Conservation (phyloP, 2,797 vertebrate species). For the Hydrocynus forskahlii region DNA sequence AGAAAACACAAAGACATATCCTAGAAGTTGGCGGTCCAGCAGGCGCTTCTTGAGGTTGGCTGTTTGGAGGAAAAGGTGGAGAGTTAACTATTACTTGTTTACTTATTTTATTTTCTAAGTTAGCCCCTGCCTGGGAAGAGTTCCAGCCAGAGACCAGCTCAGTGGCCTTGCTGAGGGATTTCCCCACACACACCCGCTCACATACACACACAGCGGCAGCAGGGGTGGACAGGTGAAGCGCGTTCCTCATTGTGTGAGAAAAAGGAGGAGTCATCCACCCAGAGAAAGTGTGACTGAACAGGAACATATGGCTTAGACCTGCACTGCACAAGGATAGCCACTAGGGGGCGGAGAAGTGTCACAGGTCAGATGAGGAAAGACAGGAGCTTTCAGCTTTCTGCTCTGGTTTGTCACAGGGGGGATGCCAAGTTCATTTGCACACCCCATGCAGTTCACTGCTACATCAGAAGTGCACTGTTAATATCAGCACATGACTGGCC, state of each 20-base stretch:
- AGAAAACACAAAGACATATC: conserved; percentile 50
- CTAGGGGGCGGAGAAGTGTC: conserved; percentile 41
- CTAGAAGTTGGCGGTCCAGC: conserved; percentile 26
- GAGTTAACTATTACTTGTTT: conserved; percentile 34
- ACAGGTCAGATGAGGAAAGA: conserved; percentile 27
- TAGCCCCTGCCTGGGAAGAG: conserved; percentile 15
- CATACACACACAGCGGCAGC: conserved; percentile 23
- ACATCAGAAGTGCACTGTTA: conserved; percentile 55
- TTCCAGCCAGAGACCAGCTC: conserved; percentile 36
- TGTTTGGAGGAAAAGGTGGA: conserved; percentile 26
- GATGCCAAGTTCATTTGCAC: conserved; percentile 34
- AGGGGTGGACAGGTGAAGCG: conserved; percentile 12
- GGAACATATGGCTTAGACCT: conserved; percentile 30
- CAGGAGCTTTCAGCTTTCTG: conserved; percentile 22
- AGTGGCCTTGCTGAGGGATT: conserved; percentile 36
- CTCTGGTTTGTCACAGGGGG: conserved; percentile 1
- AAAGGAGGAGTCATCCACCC: neutral
- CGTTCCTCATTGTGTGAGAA: conserved; percentile 26
- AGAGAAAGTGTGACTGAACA: conserved; percentile 17
- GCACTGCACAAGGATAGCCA: conserved; percentile 49
- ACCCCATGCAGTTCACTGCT: conserved; percentile 60
- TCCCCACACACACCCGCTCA: conserved; percentile 31
- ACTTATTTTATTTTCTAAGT: conserved; percentile 24
- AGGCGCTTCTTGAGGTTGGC: conserved; percentile 31
- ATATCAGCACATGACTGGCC: conserved; percentile 15